Percentiles rank a stretch among this genome's conserved stretches.
These are phyloP conservation scores for Ornithoptera alexandrae DNA, from an alignment of 2,888 invertebrate genomes.

Conservation along the genomic window DNA sequence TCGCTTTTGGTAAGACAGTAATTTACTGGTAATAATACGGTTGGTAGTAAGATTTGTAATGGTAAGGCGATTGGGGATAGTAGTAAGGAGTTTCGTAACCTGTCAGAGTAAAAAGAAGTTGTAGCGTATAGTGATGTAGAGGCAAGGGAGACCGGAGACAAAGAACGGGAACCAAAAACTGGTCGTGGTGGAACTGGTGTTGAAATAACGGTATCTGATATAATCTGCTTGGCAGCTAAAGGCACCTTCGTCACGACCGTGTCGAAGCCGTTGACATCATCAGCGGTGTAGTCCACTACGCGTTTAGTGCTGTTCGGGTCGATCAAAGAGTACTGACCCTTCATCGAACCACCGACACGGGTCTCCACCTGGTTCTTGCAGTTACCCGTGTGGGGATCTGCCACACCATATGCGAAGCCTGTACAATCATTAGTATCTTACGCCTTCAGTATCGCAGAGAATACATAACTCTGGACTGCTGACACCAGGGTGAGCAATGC, in stretches of 20 bases:
- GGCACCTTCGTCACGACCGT: constrained; percentile 77
- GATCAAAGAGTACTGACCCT: constrained; percentile 76
- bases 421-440: constrained; percentile 51
- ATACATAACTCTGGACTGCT: constrained; percentile 65
- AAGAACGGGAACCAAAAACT: constrained; percentile 31
- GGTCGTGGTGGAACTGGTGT: constrained; percentile 19
- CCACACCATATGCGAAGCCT: constrained; percentile 76
- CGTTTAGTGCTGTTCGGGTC: constrained; percentile 78
- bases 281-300: constrained; percentile 77
- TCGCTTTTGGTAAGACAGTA: no score
- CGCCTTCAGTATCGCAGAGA: constrained; percentile 69
- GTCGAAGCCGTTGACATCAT: constrained; percentile 76
- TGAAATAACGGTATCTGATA: constrained; percentile 34
- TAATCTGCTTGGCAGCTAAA: constrained; percentile 42
- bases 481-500: constrained; percentile 67
- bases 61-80: constrained; percentile 13
- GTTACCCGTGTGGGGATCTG: constrained; percentile 79
- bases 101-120: neutral
- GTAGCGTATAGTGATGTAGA: neutral
- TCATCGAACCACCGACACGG: constrained; percentile 70
- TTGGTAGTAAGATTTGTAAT: constrained; percentile 5
- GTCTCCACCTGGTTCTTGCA: constrained; percentile 77
- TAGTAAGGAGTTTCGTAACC: constrained; percentile 28
- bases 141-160: constrained; percentile 33
- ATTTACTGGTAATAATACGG: constrained; percentile 1